Evolutionary conservation across 1,140 invertebrate genomes (phyloP), one percentile per base, ranked within the genome.

Genomic region (Zaprionus kolodkinae): DNA sequence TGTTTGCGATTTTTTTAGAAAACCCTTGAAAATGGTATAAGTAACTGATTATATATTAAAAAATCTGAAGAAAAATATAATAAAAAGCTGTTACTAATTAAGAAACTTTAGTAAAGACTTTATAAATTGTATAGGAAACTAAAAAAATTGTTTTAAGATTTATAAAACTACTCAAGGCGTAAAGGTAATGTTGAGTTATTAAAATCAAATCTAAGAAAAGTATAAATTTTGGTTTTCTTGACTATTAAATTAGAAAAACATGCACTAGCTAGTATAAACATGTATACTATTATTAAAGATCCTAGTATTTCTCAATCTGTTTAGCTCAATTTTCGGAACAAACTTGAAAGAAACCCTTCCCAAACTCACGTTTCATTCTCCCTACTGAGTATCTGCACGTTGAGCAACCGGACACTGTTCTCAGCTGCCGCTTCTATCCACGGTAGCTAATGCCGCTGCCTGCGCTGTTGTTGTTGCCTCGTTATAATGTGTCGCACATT

Each of bases 401-500:
- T n/a, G 25, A 10, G 25, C 12, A n/a, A 9, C 6, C 12, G 0
- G 36, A 27, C 10, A 13, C 38, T 30, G 15, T 43, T 38, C 17
- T 40, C 45, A 55, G 17, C 56, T 63, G 40, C 40, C 40, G 40
- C 40, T 15, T 15, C 7, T 45, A 45, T 45, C 40, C 15, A 21
- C 45, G 21, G 45, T 25, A 17, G 45, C 45, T 21, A 25, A 17
- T 50, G 45, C 60, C 75, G 12, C 27, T 21, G 21, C 21, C 21
- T 21, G n/a, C n/a, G n/a, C 15, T 64, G 54, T 75, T 62, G 48
- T 69, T 17, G 60, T 60, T 77, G 61, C 43, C 68, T 79, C 78
- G 72, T 88, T 85, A 88, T 88, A 88, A 88, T 88, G 86, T 89
- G 81, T 90, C 78, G 86, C 86, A 89, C 85, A 89, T 84, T 91